These are phyloP conservation scores for Tricholaema leucomelas DNA, from an alignment of 2,113 vertebrate species.

Conservation along the genomic window DNA sequence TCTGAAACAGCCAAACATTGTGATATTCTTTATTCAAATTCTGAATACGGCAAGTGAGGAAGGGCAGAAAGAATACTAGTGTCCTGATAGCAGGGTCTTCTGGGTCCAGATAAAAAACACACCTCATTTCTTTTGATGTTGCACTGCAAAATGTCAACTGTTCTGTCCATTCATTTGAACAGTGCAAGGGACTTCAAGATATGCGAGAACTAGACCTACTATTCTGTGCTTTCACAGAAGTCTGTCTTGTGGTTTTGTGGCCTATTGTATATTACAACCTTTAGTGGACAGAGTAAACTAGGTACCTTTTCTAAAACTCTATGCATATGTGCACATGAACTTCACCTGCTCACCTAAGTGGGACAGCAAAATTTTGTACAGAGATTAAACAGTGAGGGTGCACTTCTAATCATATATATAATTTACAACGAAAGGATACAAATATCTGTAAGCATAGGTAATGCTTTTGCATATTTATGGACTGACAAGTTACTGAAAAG, in stretches of 20 bases:
- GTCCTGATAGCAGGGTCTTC: neutral
- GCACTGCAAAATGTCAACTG: neutral
- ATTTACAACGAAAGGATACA: neutral
- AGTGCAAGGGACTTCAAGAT: neutral
- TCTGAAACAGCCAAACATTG: neutral
- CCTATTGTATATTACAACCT: neutral
- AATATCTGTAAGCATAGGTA: neutral
- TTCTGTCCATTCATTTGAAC: neutral
- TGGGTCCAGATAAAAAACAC: neutral
- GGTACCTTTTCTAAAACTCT: neutral
- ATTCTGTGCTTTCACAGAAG: neutral
- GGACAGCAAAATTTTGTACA: neutral
- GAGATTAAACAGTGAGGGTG: neutral
- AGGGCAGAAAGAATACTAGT: neutral
- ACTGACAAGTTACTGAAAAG: constrained; percentile 38
- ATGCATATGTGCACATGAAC: neutral
- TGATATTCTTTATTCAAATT: neutral
- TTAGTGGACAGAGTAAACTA: neutral
- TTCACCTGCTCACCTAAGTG: neutral
- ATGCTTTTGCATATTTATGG: constrained; percentile 1
- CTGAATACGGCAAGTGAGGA: neutral
- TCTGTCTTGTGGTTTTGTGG: neutral
- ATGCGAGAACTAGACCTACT: neutral
- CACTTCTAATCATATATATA: neutral
- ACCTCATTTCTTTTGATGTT: neutral